Conservation (phyloP, 2,888 invertebrate species). For the Sinohyriopsis cumingii region DNA sequence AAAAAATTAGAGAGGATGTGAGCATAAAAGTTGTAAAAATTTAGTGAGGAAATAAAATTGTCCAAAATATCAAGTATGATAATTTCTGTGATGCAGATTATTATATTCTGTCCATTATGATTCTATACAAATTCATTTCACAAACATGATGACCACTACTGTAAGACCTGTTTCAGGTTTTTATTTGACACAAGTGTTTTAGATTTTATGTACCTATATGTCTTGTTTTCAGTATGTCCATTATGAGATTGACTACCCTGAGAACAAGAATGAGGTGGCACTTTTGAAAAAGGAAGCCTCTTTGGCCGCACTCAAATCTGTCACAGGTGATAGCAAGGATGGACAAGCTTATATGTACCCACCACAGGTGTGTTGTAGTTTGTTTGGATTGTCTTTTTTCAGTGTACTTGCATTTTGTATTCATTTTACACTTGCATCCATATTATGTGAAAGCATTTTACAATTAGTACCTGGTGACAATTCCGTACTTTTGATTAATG, state of each 20-base stretch:
- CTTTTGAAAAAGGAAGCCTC: slow-evolving; percentile 47
- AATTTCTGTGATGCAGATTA: too few relatives aligned
- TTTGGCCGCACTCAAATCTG: slow-evolving; percentile 34
- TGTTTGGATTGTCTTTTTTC: not conserved
- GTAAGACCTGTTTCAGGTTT: not conserved
- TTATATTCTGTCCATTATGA: too few relatives aligned
- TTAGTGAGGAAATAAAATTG: too few relatives aligned
- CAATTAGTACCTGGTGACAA: too few relatives aligned
- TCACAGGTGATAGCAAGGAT: slow-evolving; percentile 33
- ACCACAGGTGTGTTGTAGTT: slow-evolving; percentile 55
- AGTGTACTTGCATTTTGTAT: too few relatives aligned
- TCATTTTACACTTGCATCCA: too few relatives aligned
- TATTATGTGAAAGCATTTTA: too few relatives aligned
- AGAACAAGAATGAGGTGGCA: slow-evolving; percentile 40
- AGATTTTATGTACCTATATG: not conserved
- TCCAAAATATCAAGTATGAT: too few relatives aligned
- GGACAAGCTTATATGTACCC: slow-evolving; percentile 65
- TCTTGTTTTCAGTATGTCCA: slow-evolving; percentile 85
- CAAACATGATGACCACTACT: not conserved
- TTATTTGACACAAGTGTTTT: not conserved
- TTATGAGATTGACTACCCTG: slow-evolving; percentile 88
- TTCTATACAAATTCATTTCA: too few relatives aligned
- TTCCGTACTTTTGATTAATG: too few relatives aligned
- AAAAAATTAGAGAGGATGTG: too few relatives aligned
- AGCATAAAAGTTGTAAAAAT: too few relatives aligned